Evolutionary conservation across 2,797 vertebrate species (phyloP).

Genomic region (Lophius americanus): DNA sequence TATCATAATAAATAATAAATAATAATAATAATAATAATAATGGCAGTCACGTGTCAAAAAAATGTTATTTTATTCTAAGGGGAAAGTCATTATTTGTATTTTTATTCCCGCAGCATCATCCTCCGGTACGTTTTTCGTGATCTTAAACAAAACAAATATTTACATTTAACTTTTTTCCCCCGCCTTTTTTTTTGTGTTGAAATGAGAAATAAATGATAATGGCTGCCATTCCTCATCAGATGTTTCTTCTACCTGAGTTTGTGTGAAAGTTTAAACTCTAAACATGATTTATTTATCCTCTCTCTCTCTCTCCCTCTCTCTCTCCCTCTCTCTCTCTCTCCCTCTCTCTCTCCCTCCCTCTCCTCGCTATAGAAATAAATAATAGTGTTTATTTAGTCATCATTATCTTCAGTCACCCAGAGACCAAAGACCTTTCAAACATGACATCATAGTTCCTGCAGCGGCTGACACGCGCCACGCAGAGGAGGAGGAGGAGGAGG

Average conservation of each 20-base stretch:
- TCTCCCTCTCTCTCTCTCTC: not conserved
- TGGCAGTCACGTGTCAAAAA: too few species aligned
- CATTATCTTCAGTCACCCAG: slow-evolving; percentile 52
- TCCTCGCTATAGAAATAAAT: slow-evolving; percentile 18
- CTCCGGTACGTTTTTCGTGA: slow-evolving; percentile 1
- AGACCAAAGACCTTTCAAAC: slow-evolving; percentile 60
- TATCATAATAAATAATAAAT: too few species aligned
- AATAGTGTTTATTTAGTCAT: slow-evolving; percentile 57
- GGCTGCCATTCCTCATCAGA: slow-evolving; percentile 35
- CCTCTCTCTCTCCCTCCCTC: not conserved
- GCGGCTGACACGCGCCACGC: slow-evolving; percentile 51
- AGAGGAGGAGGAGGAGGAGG: slow-evolving; percentile 28
- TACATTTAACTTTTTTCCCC: too few species aligned
- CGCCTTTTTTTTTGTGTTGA: slow-evolving; percentile 1
- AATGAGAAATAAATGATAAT: slow-evolving; percentile 35
- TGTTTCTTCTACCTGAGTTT: slow-evolving; percentile 38
- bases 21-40: too few species aligned
- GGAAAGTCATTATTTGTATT: not conserved
- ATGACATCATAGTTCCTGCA: slow-evolving; percentile 62
- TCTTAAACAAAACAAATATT: not conserved
- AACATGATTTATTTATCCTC: slow-evolving; percentile 61
- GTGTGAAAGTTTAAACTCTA: slow-evolving; percentile 42
- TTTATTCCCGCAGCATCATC: not conserved
- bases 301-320: slow-evolving; percentile 2
- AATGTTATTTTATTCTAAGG: not conserved